Percentiles rank a stretch among this genome's conserved stretches.
Evolutionary conservation across 23 tunicate species (phyloP).

Genomic region (Halocynthia roretzi): DNA sequence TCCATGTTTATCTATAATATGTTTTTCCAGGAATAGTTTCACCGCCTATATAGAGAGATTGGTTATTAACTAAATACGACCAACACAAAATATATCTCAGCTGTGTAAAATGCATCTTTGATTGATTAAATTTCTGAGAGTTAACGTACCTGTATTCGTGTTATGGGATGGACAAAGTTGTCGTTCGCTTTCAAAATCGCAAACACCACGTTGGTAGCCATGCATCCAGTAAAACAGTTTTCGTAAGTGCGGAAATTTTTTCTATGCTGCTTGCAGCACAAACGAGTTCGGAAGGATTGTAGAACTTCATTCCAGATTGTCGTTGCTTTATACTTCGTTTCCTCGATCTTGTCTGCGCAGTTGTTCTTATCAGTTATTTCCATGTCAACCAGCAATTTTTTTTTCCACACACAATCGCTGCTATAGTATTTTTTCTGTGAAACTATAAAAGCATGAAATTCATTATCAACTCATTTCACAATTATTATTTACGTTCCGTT

Average conservation of each 20-base stretch:
- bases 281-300: background rate
- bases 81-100: no score
- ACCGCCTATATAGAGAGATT: background rate
- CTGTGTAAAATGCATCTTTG: no score
- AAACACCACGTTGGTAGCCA: background rate
- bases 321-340: background rate
- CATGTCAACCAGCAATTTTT: no score
- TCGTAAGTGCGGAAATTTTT: background rate
- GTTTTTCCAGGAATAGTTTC: background rate
- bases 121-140: background rate
- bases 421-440: no score
- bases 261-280: constrained; percentile 1
- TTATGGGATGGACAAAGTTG: background rate
- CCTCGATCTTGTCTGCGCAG: no score
- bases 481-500: no score
- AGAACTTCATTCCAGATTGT: background rate
- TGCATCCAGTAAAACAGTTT: background rate
- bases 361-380: no score
- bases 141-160: background rate
- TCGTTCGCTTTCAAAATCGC: constrained; percentile 4
- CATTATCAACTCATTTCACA: no score
- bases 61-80: no score
- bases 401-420: no score
- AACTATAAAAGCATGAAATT: no score
- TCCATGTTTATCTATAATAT: no score